phyloP scores from a whole-genome alignment of 2,797 vertebrate species.

The Sylvilagus floridanus region DNA sequence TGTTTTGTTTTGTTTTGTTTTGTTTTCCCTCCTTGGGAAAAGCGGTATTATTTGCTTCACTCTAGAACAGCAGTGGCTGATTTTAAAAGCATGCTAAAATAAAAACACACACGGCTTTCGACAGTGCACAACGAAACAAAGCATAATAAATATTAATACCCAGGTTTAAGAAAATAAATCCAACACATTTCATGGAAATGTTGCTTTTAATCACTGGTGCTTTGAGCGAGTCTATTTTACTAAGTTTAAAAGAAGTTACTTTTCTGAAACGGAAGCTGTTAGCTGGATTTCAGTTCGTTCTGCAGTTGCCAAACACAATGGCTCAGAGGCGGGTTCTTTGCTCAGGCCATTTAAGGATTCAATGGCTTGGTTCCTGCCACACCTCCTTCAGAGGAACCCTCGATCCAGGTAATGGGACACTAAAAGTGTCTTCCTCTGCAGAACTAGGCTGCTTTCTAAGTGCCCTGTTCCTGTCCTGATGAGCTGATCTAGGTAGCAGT shows the following conservation, averaged over 20 bases:
- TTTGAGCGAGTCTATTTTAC: slow-evolving; percentile 33
- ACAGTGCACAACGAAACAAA: not conserved
- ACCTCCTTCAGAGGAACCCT: not conserved
- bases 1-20: too few species aligned
- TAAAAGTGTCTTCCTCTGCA: not conserved
- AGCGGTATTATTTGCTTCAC: too few species aligned
- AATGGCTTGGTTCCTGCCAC: not conserved
- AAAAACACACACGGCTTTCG: rapidly evolving
- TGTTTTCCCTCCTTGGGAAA: not conserved
- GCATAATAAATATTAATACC: not conserved
- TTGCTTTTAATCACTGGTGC: slow-evolving; percentile 80
- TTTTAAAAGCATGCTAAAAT: not conserved
- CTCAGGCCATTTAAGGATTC: slow-evolving; percentile 15
- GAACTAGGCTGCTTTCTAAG: not conserved
- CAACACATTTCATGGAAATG: slow-evolving; percentile 69
- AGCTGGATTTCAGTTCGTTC: slow-evolving; percentile 14
- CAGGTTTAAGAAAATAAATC: slow-evolving; percentile 33
- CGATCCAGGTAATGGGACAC: not conserved
- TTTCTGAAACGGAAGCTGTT: slow-evolving; percentile 8
- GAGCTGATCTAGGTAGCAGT: not conserved
- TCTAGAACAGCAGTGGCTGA: not conserved
- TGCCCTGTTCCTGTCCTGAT: not conserved
- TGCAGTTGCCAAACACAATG: not conserved
- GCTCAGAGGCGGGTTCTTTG: not conserved
- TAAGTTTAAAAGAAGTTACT: slow-evolving; percentile 16